Conservation (phyloP, 2,113 vertebrate genomes). For the Brevimyrus niger region DNA sequence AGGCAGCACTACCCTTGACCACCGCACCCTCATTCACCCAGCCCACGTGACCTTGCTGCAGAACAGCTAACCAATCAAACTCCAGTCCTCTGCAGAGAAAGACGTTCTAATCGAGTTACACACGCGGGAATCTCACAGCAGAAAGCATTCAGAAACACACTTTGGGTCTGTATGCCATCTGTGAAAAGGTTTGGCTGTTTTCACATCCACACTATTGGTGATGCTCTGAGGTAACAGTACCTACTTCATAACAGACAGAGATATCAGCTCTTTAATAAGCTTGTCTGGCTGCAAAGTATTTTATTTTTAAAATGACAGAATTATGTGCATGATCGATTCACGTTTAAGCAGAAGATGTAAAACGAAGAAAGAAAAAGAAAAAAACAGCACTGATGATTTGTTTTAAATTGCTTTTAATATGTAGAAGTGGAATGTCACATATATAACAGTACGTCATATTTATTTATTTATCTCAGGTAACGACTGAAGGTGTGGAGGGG, state of each 20-base stretch:
- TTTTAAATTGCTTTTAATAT: neutral
- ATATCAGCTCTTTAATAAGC: neutral
- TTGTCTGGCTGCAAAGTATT: neutral
- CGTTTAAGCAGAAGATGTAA: neutral
- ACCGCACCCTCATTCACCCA: too few species aligned
- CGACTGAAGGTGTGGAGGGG: neutral
- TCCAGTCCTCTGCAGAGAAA: neutral
- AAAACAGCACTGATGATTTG: neutral
- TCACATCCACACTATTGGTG: too few species aligned
- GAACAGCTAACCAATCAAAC: neutral
- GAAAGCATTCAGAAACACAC: neutral
- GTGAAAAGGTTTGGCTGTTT: neutral
- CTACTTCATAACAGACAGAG: neutral
- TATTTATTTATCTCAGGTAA: neutral
- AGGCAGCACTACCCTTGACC: too few species aligned
- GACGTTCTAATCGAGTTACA: neutral
- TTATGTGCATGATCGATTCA: neutral
- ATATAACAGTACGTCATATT: neutral
- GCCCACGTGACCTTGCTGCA: neutral
- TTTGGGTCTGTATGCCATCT: neutral
- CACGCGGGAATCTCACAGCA: neutral
- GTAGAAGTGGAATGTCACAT: neutral
- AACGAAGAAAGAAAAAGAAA: neutral
- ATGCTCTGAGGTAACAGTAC: neutral
- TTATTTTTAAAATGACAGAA: neutral